These are phyloP conservation scores for Papilio dardanus DNA, from an alignment of 1,140 invertebrate genomes.

Conservation along the genomic window DNA sequence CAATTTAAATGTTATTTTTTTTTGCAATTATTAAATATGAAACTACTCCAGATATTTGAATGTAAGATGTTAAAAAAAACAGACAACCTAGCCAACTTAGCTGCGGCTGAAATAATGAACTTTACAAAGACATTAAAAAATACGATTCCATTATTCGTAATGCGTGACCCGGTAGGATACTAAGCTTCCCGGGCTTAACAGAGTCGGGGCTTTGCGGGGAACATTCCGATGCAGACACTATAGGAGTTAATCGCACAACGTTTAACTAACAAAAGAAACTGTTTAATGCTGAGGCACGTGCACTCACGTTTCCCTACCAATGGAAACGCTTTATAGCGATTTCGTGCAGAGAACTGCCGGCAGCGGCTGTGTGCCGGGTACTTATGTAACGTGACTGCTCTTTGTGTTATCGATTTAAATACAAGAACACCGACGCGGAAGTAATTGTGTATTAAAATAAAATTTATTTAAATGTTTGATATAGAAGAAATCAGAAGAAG, in stretches of 20 bases:
- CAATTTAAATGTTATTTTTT: not conserved
- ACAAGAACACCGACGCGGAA: not conserved
- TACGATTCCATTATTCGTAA: constrained; percentile 14
- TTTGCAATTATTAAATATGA: too few relatives aligned
- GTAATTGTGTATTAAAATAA: too few relatives aligned
- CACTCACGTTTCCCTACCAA: constrained; percentile 56
- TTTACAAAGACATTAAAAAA: constrained; percentile 17
- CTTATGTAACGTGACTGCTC: constrained; percentile 37
- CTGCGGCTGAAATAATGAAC: not conserved
- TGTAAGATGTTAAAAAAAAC: not conserved
- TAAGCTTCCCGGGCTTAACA: constrained; percentile 46
- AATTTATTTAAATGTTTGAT: too few relatives aligned
- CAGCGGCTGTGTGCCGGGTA: constrained; percentile 19
- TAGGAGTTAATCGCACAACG: constrained; percentile 61
- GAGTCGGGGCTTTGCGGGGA: constrained; percentile 50
- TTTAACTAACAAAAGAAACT: constrained; percentile 76
- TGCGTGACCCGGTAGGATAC: constrained; percentile 39
- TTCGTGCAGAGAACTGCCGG: constrained; percentile 54
- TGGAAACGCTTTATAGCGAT: constrained; percentile 62
- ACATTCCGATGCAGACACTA: constrained; percentile 60
- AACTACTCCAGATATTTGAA: too few relatives aligned
- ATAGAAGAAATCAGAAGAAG: too few relatives aligned
- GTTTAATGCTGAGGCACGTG: constrained; percentile 76
- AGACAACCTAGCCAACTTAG: not conserved
- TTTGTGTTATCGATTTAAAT: constrained; percentile 15